A percentile compares a stretch with the other conserved stretches of the same genome.
phyloP scores from a whole-genome alignment of 2,113 vertebrate species.

The Scatophagus argus region DNA sequence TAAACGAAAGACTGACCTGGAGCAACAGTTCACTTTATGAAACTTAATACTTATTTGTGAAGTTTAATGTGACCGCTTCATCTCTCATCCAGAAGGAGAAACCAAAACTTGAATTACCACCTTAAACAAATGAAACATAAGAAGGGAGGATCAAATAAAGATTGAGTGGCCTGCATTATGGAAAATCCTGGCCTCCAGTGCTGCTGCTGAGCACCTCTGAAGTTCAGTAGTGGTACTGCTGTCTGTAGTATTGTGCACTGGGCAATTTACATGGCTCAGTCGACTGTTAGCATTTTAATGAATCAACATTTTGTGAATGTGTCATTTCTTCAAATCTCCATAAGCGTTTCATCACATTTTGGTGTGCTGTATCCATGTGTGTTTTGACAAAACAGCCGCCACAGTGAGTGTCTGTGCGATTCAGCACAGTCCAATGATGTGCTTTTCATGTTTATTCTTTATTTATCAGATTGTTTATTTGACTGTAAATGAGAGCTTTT shows the following conservation, averaged over 20 bases:
- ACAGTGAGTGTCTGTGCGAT: neutral
- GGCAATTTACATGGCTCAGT: neutral
- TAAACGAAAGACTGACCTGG: no score
- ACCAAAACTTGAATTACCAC: no score
- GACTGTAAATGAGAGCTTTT: slow-evolving; percentile 46
- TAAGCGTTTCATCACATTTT: neutral
- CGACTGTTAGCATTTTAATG: neutral
- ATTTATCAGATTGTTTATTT: slow-evolving; percentile 40
- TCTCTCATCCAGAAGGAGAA: no score
- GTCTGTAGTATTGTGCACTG: neutral
- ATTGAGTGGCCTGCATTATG: no score
- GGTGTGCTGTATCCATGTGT: neutral
- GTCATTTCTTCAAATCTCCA: neutral
- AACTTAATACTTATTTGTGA: no score
- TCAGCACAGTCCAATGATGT: slow-evolving; percentile 1
- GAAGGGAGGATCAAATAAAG: no score
- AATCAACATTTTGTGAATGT: neutral
- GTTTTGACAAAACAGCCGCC: neutral
- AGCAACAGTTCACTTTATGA: no score
- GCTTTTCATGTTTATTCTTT: slow-evolving; percentile 1
- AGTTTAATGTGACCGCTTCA: no score
- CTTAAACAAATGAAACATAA: no score
- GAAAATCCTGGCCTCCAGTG: no score
- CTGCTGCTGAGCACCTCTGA: neutral
- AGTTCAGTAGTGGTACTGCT: neutral